A percentile compares a stretch with the other conserved stretches of the same genome.
phyloP scores from a whole-genome alignment of 1,140 invertebrate species.

The Aphidius gifuensis region DNA sequence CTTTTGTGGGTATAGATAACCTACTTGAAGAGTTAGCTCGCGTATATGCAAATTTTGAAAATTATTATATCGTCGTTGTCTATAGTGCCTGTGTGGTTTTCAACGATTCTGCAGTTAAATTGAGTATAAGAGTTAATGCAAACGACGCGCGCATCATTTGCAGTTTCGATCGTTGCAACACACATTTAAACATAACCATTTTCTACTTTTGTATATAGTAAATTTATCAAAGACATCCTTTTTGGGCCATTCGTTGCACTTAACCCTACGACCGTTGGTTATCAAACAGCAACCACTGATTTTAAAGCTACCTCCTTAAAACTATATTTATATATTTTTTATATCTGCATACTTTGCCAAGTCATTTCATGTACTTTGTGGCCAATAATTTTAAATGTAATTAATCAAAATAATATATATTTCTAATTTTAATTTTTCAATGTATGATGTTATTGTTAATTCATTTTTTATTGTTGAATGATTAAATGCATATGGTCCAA shows the following conservation, averaged over 20 bases:
- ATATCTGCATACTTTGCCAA: background rate
- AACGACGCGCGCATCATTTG: slow-evolving; percentile 13
- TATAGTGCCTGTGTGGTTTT: slow-evolving; percentile 20
- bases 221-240: slow-evolving; percentile 10
- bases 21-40: slow-evolving; percentile 57
- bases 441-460: too few species aligned
- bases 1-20: slow-evolving; percentile 55
- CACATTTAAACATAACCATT: slow-evolving; percentile 14
- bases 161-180: slow-evolving; percentile 15
- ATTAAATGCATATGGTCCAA: too few species aligned
- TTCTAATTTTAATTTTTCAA: too few species aligned
- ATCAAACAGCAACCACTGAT: slow-evolving; percentile 30
- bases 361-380: slow-evolving; percentile 1
- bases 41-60: slow-evolving; percentile 57
- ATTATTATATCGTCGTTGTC: slow-evolving; percentile 48
- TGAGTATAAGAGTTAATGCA: background rate
- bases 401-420: too few species aligned
- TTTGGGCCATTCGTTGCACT: slow-evolving; percentile 30
- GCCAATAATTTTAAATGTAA: slow-evolving; percentile 25
- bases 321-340: background rate
- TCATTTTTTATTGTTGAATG: too few species aligned
- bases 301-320: slow-evolving; percentile 11
- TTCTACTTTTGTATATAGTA: background rate
- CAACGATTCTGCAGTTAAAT: slow-evolving; percentile 2
- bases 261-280: slow-evolving; percentile 21